phyloP scores from a whole-genome alignment of 2,888 invertebrate species.

The Aporophyla nigra region DNA sequence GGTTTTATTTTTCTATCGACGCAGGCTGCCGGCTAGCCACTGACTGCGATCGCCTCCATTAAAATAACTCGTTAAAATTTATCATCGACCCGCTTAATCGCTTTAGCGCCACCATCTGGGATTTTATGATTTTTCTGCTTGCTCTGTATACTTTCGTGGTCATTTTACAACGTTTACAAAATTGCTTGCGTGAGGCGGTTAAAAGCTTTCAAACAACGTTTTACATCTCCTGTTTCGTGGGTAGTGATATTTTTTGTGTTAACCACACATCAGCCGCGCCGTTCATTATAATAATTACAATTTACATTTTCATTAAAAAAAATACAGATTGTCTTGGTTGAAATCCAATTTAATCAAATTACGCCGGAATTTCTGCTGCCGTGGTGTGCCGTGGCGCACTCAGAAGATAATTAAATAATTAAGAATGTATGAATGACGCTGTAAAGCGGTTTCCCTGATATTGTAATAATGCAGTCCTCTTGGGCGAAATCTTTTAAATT shows the following conservation, averaged over 20 bases:
- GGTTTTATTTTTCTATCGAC: slow-evolving; percentile 90
- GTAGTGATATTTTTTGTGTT: slow-evolving; percentile 67
- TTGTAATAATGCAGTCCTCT: slow-evolving; percentile 90
- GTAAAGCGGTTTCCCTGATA: slow-evolving; percentile 88
- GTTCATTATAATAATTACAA: slow-evolving; percentile 74
- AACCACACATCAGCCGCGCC: slow-evolving; percentile 49
- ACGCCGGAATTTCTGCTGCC: slow-evolving; percentile 83
- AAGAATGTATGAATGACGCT: slow-evolving; percentile 90
- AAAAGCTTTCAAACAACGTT: slow-evolving; percentile 75
- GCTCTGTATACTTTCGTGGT: slow-evolving; percentile 89
- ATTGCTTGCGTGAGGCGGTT: slow-evolving; percentile 83
- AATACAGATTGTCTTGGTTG: slow-evolving; percentile 75
- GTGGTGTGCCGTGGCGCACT: slow-evolving; percentile 82
- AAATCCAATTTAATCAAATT: slow-evolving; percentile 87
- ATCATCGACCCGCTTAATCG: slow-evolving; percentile 91
- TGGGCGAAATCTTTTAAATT: slow-evolving; percentile 89
- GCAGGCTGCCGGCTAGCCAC: slow-evolving; percentile 88
- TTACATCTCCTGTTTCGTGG: slow-evolving; percentile 67
- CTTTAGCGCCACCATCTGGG: slow-evolving; percentile 91
- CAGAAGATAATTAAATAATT: slow-evolving; percentile 90
- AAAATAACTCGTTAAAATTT: slow-evolving; percentile 91
- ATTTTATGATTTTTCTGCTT: slow-evolving; percentile 91
- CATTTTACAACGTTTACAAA: slow-evolving; percentile 87
- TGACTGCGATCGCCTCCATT: slow-evolving; percentile 90
- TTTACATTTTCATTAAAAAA: slow-evolving; percentile 74